Conservation (phyloP, 2,113 vertebrate genomes). For the Isichthys henryi region DNA sequence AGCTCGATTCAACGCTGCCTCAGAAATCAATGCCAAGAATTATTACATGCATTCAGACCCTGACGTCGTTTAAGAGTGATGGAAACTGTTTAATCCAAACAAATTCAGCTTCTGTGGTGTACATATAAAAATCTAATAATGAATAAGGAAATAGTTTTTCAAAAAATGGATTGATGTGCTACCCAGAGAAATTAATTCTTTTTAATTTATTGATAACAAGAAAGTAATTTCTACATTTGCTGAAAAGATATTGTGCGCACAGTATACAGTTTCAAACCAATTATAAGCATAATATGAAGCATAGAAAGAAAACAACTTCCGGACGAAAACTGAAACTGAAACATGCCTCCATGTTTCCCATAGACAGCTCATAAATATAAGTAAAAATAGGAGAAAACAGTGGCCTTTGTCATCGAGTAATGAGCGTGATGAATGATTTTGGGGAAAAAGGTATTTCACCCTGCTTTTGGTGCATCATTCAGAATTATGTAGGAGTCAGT, state of each 20-base stretch:
- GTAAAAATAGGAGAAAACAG: background rate
- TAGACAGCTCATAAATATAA: background rate
- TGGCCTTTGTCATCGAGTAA: background rate
- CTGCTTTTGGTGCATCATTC: background rate
- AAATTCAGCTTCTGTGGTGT: conserved; percentile 29
- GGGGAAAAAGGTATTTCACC: background rate
- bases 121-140: background rate
- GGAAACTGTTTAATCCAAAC: conserved; percentile 46
- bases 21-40: conserved; percentile 50
- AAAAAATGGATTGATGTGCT: background rate
- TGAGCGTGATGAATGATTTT: background rate
- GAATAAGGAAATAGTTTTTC: background rate
- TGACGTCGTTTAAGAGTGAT: conserved; percentile 41
- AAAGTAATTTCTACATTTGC: conserved; percentile 4
- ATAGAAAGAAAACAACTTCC: background rate
- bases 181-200: conserved; percentile 5
- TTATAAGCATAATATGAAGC: background rate
- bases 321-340: background rate
- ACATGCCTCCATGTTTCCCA: background rate
- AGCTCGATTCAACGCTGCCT: conserved; percentile 44
- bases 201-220: conserved; percentile 17
- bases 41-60: conserved; percentile 48
- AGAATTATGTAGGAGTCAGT: background rate
- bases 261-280: background rate
- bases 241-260: background rate